These are phyloP conservation scores for Poecile atricapillus DNA, from an alignment of 2,113 vertebrate species.

Conservation along the genomic window DNA sequence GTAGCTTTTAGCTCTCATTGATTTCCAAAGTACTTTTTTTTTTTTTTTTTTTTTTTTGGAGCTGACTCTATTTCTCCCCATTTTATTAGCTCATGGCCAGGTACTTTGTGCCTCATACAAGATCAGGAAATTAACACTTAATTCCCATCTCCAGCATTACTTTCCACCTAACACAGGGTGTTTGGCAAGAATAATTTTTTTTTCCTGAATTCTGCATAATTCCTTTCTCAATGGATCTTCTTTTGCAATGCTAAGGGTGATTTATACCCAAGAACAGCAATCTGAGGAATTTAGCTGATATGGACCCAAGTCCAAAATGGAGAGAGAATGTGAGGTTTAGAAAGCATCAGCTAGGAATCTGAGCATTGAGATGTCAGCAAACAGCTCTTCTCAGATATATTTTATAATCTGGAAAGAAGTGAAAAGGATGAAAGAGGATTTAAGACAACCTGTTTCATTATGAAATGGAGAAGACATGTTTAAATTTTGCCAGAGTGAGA, in stretches of 20 bases:
- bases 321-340: background rate
- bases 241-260: background rate
- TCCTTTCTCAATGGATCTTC: background rate
- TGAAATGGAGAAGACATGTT: background rate
- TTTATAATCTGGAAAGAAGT: background rate
- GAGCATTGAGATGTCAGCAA: background rate
- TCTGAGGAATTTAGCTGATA: background rate
- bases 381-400: background rate
- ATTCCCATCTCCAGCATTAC: background rate
- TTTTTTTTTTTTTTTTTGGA: background rate
- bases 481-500: background rate
- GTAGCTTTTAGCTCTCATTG: background rate
- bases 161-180: background rate
- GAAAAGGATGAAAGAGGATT: background rate
- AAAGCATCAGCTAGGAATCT: background rate
- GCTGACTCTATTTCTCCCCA: background rate
- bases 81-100: background rate
- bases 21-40: background rate
- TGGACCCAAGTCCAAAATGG: background rate
- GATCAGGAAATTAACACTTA: background rate
- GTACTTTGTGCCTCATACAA: background rate
- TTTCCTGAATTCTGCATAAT: background rate
- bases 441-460: background rate
- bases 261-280: background rate
- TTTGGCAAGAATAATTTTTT: background rate